Evolutionary conservation across 2,113 vertebrate genomes (phyloP).

Genomic region (Macroglossus sobrinus): DNA sequence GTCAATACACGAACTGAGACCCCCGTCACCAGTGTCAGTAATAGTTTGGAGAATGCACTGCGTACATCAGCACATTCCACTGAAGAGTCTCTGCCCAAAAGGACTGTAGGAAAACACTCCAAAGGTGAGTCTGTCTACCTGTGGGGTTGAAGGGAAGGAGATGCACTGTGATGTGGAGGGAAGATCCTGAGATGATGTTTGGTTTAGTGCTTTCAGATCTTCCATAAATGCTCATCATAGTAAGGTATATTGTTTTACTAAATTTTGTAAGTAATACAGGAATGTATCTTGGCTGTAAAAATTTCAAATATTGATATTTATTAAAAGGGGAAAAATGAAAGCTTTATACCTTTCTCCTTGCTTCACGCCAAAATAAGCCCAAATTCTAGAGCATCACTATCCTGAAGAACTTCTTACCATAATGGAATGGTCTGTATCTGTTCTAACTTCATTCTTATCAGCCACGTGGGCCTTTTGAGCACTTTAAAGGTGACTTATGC

Average conservation of each 20-base stretch:
- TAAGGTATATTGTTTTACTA: not conserved
- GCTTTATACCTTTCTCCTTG: not conserved
- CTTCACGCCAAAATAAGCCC: no score
- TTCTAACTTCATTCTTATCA: accelerated
- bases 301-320: not conserved
- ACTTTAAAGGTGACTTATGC: not conserved
- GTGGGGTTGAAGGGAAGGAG: not conserved
- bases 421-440: accelerated
- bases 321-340: not conserved
- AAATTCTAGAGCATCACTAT: not conserved
- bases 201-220: not conserved
- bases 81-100: constrained; percentile 85
- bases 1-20: constrained; percentile 79
- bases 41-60: constrained; percentile 85
- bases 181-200: accelerated
- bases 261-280: accelerated
- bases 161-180: accelerated
- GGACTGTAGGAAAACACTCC: constrained; percentile 84
- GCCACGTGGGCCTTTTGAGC: not conserved
- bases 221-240: accelerated
- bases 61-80: constrained; percentile 85
- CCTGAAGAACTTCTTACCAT: accelerated
- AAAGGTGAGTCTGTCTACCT: constrained; percentile 82
- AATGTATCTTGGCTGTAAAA: not conserved
- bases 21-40: constrained; percentile 77